These are phyloP conservation scores for Peromyscus attwateri DNA, from an alignment of 2,797 vertebrate genomes.

Conservation along the genomic window DNA sequence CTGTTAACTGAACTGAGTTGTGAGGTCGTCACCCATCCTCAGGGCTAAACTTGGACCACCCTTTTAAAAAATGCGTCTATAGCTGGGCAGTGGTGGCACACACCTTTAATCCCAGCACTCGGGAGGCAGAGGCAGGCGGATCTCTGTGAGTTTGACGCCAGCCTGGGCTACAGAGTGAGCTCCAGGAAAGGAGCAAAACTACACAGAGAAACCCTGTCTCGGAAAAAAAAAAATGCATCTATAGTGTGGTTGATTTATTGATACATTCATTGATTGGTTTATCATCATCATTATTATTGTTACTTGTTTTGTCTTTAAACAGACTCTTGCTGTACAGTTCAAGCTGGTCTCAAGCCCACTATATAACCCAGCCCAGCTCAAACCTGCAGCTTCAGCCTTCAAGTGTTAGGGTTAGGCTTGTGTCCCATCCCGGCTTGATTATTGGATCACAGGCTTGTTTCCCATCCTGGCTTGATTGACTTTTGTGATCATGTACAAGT, in stretches of 20 bases:
- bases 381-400: not conserved
- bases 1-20: not conserved
- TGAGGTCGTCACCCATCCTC: not conserved
- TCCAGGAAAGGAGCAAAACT: too few relatives aligned
- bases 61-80: not conserved
- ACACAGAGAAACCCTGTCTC: too few relatives aligned
- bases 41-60: not conserved
- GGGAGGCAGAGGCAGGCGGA: too few relatives aligned
- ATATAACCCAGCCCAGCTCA: not conserved
- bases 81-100: too few relatives aligned
- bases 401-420: not conserved
- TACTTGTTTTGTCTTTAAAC: not conserved
- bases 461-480: not conserved
- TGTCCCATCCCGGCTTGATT: not conserved
- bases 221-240: too few relatives aligned
- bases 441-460: too few relatives aligned
- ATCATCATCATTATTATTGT: not conserved
- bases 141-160: too few relatives aligned
- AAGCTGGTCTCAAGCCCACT: not conserved
- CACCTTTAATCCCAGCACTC: too few relatives aligned
- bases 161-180: too few relatives aligned
- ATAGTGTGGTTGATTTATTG: not conserved
- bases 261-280: not conserved
- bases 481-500: constrained; percentile 5
- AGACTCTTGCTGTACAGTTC: not conserved